Conservation (phyloP, 2,797 vertebrate species). For the Tenualosa ilisha region DNA sequence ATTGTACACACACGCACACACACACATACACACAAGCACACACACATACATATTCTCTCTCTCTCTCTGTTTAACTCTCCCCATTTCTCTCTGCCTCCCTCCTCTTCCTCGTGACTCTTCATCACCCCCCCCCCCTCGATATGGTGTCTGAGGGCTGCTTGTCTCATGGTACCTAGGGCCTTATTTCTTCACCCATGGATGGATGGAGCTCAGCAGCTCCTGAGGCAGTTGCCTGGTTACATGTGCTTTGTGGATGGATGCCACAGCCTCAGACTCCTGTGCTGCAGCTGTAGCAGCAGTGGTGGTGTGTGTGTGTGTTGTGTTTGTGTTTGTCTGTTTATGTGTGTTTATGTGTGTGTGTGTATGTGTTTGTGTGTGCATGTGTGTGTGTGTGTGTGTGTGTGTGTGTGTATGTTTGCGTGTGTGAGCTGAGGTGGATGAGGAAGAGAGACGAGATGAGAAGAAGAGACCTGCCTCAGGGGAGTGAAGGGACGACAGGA, state of each 20-base stretch:
- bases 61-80: background rate
- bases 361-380: background rate
- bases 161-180: constrained; percentile 22
- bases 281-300: background rate
- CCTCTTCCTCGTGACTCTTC: constrained; percentile 29
- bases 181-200: constrained; percentile 25
- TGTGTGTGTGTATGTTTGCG: background rate
- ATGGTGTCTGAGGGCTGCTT: constrained; percentile 21
- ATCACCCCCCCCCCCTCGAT: constrained; percentile 22
- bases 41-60: background rate
- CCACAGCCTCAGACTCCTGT: background rate
- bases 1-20: background rate
- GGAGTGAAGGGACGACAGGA: background rate
- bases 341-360: background rate
- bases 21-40: background rate
- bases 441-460: background rate
- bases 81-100: background rate
- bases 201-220: constrained; percentile 38
- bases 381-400: constrained; percentile 8
- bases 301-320: background rate
- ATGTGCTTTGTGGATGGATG: background rate
- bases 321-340: background rate
- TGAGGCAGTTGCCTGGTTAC: constrained; percentile 52
- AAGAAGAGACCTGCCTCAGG: background rate
- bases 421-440: background rate